These are phyloP conservation scores for Ctenopoma multispine DNA, from an alignment of 2,797 vertebrate genomes.

Conservation along the genomic window DNA sequence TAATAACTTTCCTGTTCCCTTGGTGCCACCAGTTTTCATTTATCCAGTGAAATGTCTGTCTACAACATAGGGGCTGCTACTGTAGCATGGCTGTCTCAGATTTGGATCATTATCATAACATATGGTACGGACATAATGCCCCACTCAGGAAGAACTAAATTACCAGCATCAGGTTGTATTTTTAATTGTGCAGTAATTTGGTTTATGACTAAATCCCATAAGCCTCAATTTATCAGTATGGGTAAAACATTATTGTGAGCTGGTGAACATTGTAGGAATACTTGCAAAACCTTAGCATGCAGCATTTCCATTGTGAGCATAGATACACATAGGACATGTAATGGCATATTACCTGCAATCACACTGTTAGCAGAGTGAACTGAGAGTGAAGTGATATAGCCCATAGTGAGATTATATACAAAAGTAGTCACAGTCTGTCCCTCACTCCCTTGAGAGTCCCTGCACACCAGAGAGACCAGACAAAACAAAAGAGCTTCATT, in stretches of 20 bases:
- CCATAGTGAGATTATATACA: slow-evolving; percentile 66
- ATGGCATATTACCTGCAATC: slow-evolving; percentile 14
- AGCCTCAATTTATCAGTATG: no score
- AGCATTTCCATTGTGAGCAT: background rate
- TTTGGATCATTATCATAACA: no score
- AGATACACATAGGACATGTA: background rate
- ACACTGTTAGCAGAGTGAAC: slow-evolving; percentile 18
- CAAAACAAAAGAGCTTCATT: slow-evolving; percentile 35
- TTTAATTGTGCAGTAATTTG: no score
- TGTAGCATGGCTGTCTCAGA: no score
- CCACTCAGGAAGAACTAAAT: no score
- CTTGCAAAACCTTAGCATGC: background rate
- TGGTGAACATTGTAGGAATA: background rate
- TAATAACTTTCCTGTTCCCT: background rate
- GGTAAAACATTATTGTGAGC: no score
- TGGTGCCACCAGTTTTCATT: background rate
- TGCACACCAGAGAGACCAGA: slow-evolving; percentile 39
- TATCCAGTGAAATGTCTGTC: background rate
- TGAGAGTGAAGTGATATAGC: slow-evolving; percentile 35
- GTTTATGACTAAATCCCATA: no score
- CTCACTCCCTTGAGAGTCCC: slow-evolving; percentile 77
- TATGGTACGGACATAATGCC: no score
- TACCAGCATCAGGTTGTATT: no score
- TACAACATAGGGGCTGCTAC: background rate
- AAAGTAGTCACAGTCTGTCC: slow-evolving; percentile 72